These are phyloP conservation scores for Pteropus alecto DNA, from an alignment of 2,113 vertebrate genomes.

Conservation along the genomic window DNA sequence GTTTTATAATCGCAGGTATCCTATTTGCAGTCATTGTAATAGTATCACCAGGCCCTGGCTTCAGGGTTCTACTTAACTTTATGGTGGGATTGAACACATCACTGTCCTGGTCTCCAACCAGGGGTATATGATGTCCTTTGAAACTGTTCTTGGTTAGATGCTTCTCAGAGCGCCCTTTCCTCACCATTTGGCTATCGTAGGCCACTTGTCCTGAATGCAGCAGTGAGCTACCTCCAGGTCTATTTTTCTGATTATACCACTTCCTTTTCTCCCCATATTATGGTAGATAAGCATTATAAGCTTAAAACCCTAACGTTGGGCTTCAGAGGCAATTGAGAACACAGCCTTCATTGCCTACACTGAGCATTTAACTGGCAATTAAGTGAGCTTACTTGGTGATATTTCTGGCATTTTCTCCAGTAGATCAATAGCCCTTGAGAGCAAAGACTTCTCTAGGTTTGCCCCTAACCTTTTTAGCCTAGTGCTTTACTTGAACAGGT, in stretches of 20 bases:
- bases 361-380: neutral
- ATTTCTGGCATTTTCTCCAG: neutral
- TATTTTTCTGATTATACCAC: neutral
- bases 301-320: neutral
- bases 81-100: neutral
- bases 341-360: neutral
- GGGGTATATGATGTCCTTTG: neutral
- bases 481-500: neutral
- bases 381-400: neutral
- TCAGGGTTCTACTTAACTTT: neutral
- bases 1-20: neutral
- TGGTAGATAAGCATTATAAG: neutral
- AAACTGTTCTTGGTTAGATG: neutral
- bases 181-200: neutral
- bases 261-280: neutral
- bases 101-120: neutral
- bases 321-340: neutral
- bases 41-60: neutral
- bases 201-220: neutral
- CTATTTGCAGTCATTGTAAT: neutral
- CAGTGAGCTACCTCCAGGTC: neutral
- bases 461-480: neutral
- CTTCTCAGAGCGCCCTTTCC: neutral
- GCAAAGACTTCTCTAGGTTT: neutral
- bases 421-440: neutral